These are phyloP conservation scores for Onthophagus taurus DNA, from an alignment of 1,140 invertebrate genomes.

Conservation along the genomic window DNA sequence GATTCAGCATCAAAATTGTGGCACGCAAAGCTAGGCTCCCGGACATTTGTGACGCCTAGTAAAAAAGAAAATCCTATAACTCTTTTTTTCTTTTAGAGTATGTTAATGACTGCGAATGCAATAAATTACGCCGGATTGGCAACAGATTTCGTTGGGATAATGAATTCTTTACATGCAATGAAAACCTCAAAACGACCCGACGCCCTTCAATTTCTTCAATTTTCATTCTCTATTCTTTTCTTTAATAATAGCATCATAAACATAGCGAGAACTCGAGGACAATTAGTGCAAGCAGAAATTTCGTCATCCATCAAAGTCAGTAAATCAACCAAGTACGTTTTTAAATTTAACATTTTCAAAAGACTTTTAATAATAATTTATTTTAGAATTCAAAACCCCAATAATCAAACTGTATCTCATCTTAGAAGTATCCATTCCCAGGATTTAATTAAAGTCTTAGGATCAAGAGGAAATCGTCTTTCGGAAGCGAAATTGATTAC, in stretches of 20 bases:
- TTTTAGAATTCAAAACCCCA: neutral
- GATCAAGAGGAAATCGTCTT: slow-evolving; percentile 13
- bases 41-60: too few relatives aligned
- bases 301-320: slow-evolving; percentile 2
- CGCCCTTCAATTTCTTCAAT: slow-evolving; percentile 30
- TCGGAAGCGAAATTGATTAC: slow-evolving; percentile 1
- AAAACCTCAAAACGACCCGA: slow-evolving; percentile 24
- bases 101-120: slow-evolving; percentile 22
- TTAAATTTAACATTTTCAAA: too few relatives aligned
- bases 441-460: slow-evolving; percentile 80
- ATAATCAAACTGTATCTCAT: neutral
- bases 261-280: slow-evolving; percentile 3
- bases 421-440: slow-evolving; percentile 49
- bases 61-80: neutral
- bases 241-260: slow-evolving; percentile 19
- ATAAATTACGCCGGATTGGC: slow-evolving; percentile 26
- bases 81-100: slow-evolving; percentile 21
- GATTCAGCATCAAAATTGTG: too few relatives aligned
- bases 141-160: slow-evolving; percentile 22
- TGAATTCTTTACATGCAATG: slow-evolving; percentile 22
- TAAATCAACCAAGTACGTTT: too few relatives aligned
- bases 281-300: slow-evolving; percentile 8
- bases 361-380: neutral
- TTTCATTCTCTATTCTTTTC: slow-evolving; percentile 35
- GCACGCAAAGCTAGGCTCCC: too few relatives aligned